Evolutionary conservation across 2,113 vertebrate genomes (phyloP), one percentile per base, ranked within the genome.

Genomic region (Ibidorhyncha struthersii): DNA sequence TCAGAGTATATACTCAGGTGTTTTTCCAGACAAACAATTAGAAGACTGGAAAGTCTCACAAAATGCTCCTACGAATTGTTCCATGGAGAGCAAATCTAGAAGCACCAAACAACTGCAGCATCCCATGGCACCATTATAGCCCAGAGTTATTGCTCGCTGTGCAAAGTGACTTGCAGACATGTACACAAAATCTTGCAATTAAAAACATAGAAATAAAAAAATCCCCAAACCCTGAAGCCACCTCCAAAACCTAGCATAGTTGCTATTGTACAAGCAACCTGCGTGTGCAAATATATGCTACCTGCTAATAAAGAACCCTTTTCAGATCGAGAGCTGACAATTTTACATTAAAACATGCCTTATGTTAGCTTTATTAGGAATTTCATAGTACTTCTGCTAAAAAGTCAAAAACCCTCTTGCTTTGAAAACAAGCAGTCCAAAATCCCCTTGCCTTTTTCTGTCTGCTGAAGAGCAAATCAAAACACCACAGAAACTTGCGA

Each of bases 21-120:
- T 88, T 98, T 97, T 77, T 96, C 96, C 97, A 98, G 97, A 98
- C 97, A 98, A 97, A 97, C 98, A 99, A 99, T 99, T 99, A 99
- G 96, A 98, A 92, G 94, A 96, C 61, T 96, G 96, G 98, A 98
- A 98, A 98, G 98, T 97, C 95, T 97, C 89, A 96, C 86, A 83
- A 92, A 98, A 98, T 92, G 87, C 95, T 98, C 97, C 89, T 94
- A 96, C 96, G 95, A 98, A 97, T 97, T 97, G 97, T 94, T 98
- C 98, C 97, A 83, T 43, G 34, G 98, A 98, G 98, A 98, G 78
- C 53, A 95, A 97, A 98, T 96, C 78, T 93, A 96, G 94, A 83
- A 96, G 91, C 89, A 97, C 95, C 98, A 98, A 99, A 98, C 97
- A 98, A 98, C 95, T 45, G 63, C 78, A 52, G 52, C 84, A 92